Conservation (phyloP, 2,888 invertebrate species). For the Elmis aenea region DNA sequence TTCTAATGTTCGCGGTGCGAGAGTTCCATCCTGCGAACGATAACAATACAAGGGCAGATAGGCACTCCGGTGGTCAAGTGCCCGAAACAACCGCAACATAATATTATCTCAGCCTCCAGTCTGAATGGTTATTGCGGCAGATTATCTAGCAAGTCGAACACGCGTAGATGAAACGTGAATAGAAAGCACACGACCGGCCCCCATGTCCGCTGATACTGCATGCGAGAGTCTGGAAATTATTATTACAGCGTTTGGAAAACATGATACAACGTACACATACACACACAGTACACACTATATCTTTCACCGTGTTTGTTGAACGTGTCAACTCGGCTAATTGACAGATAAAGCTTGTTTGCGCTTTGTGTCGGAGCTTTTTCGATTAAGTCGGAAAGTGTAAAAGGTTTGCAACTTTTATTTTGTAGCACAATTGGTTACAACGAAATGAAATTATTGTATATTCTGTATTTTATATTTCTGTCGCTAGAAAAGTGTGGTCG, state of each 20-base stretch:
- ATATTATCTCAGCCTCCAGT: constrained; percentile 22
- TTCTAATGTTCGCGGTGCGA: too few species aligned
- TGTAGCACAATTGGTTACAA: too few species aligned
- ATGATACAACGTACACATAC: constrained; percentile 12
- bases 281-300: constrained; percentile 15
- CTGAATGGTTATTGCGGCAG: constrained; percentile 25
- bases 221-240: constrained; percentile 17
- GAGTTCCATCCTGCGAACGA: constrained; percentile 5
- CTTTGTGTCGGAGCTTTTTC: constrained; percentile 8
- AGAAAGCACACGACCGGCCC: constrained; percentile 12
- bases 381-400: constrained; percentile 13
- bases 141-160: constrained; percentile 20
- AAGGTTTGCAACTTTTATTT: too few species aligned
- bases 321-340: constrained; percentile 14
- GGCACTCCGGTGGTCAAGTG: constrained; percentile 24
- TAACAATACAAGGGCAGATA: constrained; percentile 19
- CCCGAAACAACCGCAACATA: constrained; percentile 26
- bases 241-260: constrained; percentile 17
- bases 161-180: constrained; percentile 17
- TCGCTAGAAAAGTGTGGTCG: too few species aligned
- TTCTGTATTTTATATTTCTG: too few species aligned
- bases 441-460: too few species aligned
- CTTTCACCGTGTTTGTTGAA: constrained; percentile 15
- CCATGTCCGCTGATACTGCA: constrained; percentile 8
- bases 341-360: constrained; percentile 14